A percentile compares a stretch with the other conserved stretches of the same genome.
Conservation (phyloP, 2,888 invertebrate genomes). For the Bombylius major region DNA sequence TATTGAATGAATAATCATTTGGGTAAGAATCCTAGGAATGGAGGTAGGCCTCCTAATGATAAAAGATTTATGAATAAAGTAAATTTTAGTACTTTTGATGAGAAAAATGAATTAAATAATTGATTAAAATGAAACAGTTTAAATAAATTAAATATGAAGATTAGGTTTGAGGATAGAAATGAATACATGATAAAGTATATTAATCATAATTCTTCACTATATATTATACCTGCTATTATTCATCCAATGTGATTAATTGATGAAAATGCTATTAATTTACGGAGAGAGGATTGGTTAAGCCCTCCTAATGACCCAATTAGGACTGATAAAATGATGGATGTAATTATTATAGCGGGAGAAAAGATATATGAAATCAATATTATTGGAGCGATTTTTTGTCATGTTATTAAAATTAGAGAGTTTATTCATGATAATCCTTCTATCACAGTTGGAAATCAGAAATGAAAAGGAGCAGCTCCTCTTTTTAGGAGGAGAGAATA, state of each 20-base stretch:
- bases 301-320: slow-evolving; percentile 41
- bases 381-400: slow-evolving; percentile 53
- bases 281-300: slow-evolving; percentile 42
- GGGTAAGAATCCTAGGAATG: slow-evolving; percentile 48
- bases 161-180: slow-evolving; percentile 38
- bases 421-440: slow-evolving; percentile 46
- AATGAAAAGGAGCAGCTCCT: slow-evolving; percentile 46
- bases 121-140: slow-evolving; percentile 42
- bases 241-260: slow-evolving; percentile 52
- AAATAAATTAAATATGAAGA: slow-evolving; percentile 37
- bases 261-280: slow-evolving; percentile 48
- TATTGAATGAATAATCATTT: slow-evolving; percentile 47
- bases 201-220: slow-evolving; percentile 39
- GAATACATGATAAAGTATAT: slow-evolving; percentile 39
- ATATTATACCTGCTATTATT: slow-evolving; percentile 39
- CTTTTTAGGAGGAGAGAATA: slow-evolving; percentile 40
- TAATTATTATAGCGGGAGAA: slow-evolving; percentile 35
- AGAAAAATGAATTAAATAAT: slow-evolving; percentile 36
- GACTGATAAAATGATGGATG: slow-evolving; percentile 38
- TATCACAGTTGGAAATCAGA: slow-evolving; percentile 47
- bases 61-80: slow-evolving; percentile 42
- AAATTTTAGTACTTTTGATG: slow-evolving; percentile 37
- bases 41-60: slow-evolving; percentile 46
- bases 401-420: slow-evolving; percentile 44
- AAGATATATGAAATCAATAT: slow-evolving; percentile 41